These are phyloP conservation scores for Periparus ater DNA, from an alignment of 2,797 vertebrate genomes.

Conservation along the genomic window DNA sequence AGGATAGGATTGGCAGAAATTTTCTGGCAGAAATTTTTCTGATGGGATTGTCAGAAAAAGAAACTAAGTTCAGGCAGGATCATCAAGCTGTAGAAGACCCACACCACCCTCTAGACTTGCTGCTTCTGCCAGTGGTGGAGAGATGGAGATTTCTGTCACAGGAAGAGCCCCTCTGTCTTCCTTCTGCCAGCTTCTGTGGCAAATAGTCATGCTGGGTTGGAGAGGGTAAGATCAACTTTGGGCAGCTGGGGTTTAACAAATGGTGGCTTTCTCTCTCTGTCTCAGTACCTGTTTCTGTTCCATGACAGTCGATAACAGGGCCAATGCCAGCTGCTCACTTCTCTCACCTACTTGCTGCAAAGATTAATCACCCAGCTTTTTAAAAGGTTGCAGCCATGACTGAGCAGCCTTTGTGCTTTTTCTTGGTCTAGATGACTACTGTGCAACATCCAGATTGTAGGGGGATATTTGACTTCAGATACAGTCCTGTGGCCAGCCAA, in stretches of 20 bases:
- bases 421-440: not conserved
- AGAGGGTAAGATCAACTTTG: not conserved
- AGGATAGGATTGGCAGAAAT: not conserved
- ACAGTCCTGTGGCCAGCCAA: not conserved
- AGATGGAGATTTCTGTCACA: not conserved
- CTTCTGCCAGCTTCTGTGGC: rapidly evolving
- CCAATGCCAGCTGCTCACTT: not conserved
- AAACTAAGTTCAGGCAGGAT: not conserved
- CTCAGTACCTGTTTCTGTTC: not conserved
- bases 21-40: not conserved
- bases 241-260: not conserved
- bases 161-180: not conserved
- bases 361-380: not conserved
- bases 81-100: not conserved
- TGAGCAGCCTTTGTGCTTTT: not conserved
- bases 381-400: not conserved
- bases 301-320: not conserved
- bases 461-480: not conserved
- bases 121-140: not conserved
- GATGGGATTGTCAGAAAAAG: not conserved
- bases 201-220: rapidly evolving
- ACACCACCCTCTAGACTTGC: not conserved
- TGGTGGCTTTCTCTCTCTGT: not conserved
- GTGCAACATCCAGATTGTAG: too few species aligned
- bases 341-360: not conserved